Percentiles rank a stretch among this genome's conserved stretches.
These are phyloP conservation scores for Gastracanthus pulcherrimus DNA, from an alignment of 2,888 invertebrate genomes.

Conservation along the genomic window DNA sequence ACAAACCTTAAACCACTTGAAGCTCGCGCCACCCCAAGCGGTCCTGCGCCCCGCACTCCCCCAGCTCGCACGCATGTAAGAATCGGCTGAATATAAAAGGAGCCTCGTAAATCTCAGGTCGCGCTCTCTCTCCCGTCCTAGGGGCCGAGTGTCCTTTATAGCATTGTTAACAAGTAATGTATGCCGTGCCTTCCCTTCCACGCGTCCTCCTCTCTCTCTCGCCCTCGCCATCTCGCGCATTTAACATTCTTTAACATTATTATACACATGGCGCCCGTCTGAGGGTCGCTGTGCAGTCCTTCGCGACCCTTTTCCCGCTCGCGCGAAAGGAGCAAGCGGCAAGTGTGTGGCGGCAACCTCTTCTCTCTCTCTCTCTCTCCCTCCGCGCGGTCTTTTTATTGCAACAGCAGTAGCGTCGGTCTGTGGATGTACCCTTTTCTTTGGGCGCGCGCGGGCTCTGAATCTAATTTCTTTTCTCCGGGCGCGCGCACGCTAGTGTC, in stretches of 20 bases:
- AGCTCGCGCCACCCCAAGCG: neutral
- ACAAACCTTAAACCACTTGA: neutral
- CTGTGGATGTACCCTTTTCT: constrained; percentile 48
- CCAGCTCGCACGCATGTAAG: constrained; percentile 32
- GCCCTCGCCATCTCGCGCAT: constrained; percentile 67
- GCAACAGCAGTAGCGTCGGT: neutral
- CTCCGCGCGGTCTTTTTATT: constrained; percentile 48
- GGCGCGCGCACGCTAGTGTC: neutral
- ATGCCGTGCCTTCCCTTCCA: constrained; percentile 66
- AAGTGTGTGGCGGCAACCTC: neutral
- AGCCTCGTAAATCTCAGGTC: constrained; percentile 56
- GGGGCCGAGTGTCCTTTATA: constrained; percentile 76
- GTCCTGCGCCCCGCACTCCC: neutral
- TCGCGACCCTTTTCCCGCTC: constrained; percentile 44
- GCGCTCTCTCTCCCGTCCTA: neutral
- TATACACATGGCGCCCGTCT: constrained; percentile 76
- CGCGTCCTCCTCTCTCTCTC: neutral
- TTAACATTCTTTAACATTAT: constrained; percentile 77
- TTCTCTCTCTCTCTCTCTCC: constrained; percentile 40
- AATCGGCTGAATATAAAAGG: constrained; percentile 59
- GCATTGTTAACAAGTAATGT: constrained; percentile 78
- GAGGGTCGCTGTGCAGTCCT: constrained; percentile 55
- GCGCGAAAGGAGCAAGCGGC: constrained; percentile 11
- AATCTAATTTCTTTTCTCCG: constrained; percentile 57
- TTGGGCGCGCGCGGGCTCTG: constrained; percentile 4